Evolutionary conservation across 2,797 vertebrate genomes (phyloP), one percentile per base, ranked within the genome.

Genomic region (Pygocentrus nattereri): DNA sequence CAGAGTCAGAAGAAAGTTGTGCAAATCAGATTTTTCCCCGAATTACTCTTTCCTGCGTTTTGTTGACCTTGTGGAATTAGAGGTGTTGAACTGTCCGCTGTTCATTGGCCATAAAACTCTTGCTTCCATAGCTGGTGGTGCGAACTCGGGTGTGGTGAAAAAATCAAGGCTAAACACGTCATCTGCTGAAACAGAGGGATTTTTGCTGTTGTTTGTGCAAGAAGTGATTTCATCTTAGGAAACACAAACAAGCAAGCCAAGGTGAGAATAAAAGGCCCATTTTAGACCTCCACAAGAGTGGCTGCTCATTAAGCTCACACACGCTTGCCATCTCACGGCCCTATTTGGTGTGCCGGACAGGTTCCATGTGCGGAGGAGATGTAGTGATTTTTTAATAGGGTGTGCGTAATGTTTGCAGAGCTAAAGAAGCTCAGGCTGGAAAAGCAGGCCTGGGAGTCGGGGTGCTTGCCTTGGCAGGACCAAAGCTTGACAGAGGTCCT

Each of bases 341-440:
- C 38, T 68, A 16, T 80, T 82, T 52, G 72, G 76, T 69, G 54
- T 70, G 49, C 65, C 61, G 41, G 27, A 79, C 34, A 38, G 73
- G 44, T 49, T 80, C 68, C 75, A 72, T 65, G 13, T 49, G 21
- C 59, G n/a, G 58, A 47, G 38, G 64, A 18, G 69, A 16, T 52
- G 52, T 74, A 31, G 67, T 54, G 69, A 25, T 69, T 67, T 73
- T 71, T 80, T 82, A 84, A 82, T 78, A 52, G 78, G 70, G 74
- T n/a, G 49, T 79, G 77, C 67, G 85, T 73, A 81, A 72, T 74
- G 82, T 80, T 83, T 86, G 41, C 25, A 47, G 69, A 67, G 68
- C 50, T 64, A 68, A 72, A 71, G 54, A 70, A 25, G 15, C 61
- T 34, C 7, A 19, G 67, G 41, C 61, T 72, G 50, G 23, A 50